Base-by-base conservation (phyloP, 2,797 vertebrate species). In the Alosa sapidissima region DNA sequence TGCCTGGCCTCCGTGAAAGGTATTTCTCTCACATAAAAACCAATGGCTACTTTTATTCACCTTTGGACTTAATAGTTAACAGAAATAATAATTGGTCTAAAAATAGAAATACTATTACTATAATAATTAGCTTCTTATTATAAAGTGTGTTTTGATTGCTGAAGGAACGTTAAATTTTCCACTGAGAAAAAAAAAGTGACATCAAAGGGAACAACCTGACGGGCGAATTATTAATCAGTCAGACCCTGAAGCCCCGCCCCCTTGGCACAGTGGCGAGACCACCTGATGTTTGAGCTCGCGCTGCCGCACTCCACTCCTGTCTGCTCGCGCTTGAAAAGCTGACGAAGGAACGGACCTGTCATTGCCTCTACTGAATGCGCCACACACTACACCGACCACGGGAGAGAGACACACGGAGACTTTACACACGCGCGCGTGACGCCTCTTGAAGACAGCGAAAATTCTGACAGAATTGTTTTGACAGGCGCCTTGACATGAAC, bases 241-340 rank as follows among this genome's bases (percentile, higher is more conserved):
- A 19, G 16, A n/a, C 0, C 13, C 68, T 36, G 14, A 51, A 88
- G 84, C 82, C 89, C 87, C 90, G 85, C 90, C 92, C 81, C 84
- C 88, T 51, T 65, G 58, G 52, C 45, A n/a, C 65, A 81, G 49
- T 41, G 72, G 24, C 19, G 75, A 55, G n/a, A 75, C 33, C 21
- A 83, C n/a, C 82, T 87, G 82, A 86, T 82, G 65, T 83, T 58
- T 65, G 52, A 41, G 55, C 85, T 81, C 81, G 4, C 81, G 3
- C 8, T 0, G 58, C 54, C 84, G 49, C 58, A 82, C 82, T 78
- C 68, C 45, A 11, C 85, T 86, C 86, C 86, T 85, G 81, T 86
- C 9, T 58, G 84, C 84, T 48, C 81, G 68, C n/a, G 60, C 82
- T 28, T 82, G 60, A 86, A 60, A 88, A 86, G 87, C 82, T 82